phyloP scores from a whole-genome alignment of 2,797 vertebrate species.

The Fundulus diaphanus region DNA sequence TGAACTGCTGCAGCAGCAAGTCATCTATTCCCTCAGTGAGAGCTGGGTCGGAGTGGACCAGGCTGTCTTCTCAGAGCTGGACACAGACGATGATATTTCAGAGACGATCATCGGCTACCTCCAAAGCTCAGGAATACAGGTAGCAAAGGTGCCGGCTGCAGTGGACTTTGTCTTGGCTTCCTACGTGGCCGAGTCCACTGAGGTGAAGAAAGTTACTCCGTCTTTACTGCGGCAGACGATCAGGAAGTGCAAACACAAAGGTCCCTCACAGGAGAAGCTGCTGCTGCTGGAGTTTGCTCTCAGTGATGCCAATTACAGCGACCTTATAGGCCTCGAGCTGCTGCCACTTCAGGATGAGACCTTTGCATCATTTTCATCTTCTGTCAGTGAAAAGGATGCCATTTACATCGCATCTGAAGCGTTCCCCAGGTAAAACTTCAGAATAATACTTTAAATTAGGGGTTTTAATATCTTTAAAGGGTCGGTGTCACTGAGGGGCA shows the following conservation, averaged over 20 bases:
- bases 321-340: slow-evolving; percentile 94
- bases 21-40: slow-evolving; percentile 87
- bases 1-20: slow-evolving; percentile 87
- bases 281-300: slow-evolving; percentile 92
- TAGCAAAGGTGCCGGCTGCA: slow-evolving; percentile 87
- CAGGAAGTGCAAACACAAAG: slow-evolving; percentile 86
- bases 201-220: slow-evolving; percentile 89
- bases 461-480: not conserved
- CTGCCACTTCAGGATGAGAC: slow-evolving; percentile 91
- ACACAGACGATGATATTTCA: slow-evolving; percentile 82
- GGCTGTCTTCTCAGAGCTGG: slow-evolving; percentile 90
- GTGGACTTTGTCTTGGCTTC: slow-evolving; percentile 83
- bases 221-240: slow-evolving; percentile 88
- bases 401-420: slow-evolving; percentile 93
- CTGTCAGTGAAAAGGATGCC: slow-evolving; percentile 91
- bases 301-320: slow-evolving; percentile 89
- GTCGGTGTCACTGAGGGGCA: not conserved
- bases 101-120: slow-evolving; percentile 92
- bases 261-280: slow-evolving; percentile 86
- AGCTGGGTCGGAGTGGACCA: slow-evolving; percentile 90
- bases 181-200: slow-evolving; percentile 64
- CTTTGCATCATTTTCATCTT: slow-evolving; percentile 91
- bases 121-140: slow-evolving; percentile 92
- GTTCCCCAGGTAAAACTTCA: slow-evolving; percentile 88
- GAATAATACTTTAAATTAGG: not conserved